phyloP scores from a whole-genome alignment of 2,113 vertebrate genomes.

The Tursiops truncatus region DNA sequence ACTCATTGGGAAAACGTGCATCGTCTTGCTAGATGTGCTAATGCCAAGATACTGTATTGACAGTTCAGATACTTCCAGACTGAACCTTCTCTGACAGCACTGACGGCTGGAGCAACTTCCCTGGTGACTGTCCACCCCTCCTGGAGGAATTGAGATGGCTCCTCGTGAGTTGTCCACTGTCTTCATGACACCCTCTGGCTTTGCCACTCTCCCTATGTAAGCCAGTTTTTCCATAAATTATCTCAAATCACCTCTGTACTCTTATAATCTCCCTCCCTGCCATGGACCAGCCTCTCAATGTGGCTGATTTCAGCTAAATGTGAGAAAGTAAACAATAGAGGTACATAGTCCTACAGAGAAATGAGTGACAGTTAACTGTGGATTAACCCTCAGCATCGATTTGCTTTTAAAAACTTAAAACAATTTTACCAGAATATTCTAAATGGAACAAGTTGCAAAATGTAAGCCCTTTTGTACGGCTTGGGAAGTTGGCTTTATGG shows the following conservation, averaged over 20 bases:
- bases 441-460: background rate
- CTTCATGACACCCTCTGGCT: background rate
- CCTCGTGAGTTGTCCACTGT: background rate
- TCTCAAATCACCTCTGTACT: background rate
- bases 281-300: background rate
- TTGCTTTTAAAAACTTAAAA: background rate
- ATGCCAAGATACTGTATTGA: background rate
- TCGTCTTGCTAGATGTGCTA: background rate
- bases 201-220: background rate
- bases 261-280: background rate
- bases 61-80: background rate
- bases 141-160: too few relatives aligned
- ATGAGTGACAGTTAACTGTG: background rate
- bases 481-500: background rate
- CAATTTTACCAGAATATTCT: background rate
- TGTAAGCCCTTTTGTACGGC: background rate
- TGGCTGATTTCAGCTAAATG: background rate
- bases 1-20: background rate
- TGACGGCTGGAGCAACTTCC: background rate
- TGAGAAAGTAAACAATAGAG: background rate
- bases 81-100: background rate
- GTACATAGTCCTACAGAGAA: background rate
- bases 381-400: background rate
- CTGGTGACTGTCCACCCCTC: too few relatives aligned
- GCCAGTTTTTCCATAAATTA: background rate